phyloP scores from a whole-genome alignment of 2,888 invertebrate species.

The Endotricha flammealis region DNA sequence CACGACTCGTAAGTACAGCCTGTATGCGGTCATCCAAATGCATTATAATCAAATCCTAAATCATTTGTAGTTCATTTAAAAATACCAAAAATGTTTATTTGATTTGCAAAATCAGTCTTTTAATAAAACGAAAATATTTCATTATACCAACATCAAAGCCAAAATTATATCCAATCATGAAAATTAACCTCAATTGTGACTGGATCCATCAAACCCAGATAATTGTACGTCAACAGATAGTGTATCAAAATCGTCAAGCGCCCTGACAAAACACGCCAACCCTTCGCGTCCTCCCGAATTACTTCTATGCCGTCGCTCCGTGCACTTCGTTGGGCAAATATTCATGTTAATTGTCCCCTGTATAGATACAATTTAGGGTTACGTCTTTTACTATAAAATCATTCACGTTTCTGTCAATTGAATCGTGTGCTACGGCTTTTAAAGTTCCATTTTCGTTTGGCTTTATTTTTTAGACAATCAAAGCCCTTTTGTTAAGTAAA shows the following conservation, averaged over 20 bases:
- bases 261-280: constrained; percentile 37
- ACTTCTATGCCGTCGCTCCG: constrained; percentile 49
- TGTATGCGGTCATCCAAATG: too few species aligned
- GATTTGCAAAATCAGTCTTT: too few species aligned
- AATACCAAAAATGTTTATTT: too few species aligned
- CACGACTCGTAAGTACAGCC: too few species aligned
- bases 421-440: neutral
- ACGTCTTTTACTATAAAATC: constrained; percentile 23
- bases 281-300: constrained; percentile 50
- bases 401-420: neutral
- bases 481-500: constrained; percentile 40
- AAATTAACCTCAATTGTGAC: neutral
- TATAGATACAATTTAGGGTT: constrained; percentile 32
- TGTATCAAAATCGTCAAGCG: constrained; percentile 14
- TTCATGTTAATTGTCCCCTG: constrained; percentile 48
- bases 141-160: neutral
- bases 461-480: constrained; percentile 25
- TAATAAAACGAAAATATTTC: too few species aligned
- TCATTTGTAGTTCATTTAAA: too few species aligned
- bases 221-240: constrained; percentile 8
- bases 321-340: constrained; percentile 54
- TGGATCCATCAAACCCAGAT: neutral
- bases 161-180: neutral
- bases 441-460: constrained; percentile 4
- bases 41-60: too few species aligned